Evolutionary conservation across 2,888 invertebrate species (phyloP).

Genomic region (Cacoxenus indagator): DNA sequence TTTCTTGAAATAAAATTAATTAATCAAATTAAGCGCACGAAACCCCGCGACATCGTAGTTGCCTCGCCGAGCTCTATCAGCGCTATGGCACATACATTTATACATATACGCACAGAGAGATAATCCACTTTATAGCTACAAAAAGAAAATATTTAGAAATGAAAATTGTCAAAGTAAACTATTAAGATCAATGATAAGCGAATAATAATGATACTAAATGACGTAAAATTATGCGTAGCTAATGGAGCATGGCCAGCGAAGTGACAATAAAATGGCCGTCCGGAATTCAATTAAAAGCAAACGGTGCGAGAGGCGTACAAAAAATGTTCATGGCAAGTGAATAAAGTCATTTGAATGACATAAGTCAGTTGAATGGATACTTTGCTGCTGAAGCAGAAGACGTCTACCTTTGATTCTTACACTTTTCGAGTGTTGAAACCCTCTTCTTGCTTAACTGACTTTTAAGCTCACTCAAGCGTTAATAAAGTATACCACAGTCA

Average conservation of each 20-base stretch:
- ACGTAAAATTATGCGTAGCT: conserved; percentile 51
- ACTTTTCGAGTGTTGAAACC: neutral
- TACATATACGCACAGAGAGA: neutral
- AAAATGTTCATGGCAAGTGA: neutral
- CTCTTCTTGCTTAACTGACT: neutral
- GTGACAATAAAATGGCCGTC: conserved; percentile 11
- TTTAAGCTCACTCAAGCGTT: conserved; percentile 47
- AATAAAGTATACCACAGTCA: conserved; percentile 37
- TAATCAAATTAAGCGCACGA: conserved; percentile 51
- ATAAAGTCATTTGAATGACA: conserved; percentile 6
- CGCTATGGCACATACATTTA: neutral
- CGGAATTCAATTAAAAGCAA: conserved; percentile 45
- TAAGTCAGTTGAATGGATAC: neutral
- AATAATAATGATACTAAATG: conserved; percentile 56
- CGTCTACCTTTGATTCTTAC: neutral
- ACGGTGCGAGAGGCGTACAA: neutral
- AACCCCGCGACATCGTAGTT: neutral
- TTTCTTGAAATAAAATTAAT: conserved; percentile 45
- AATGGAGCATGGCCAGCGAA: conserved; percentile 33
- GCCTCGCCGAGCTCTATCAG: neutral
- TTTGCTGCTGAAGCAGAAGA: neutral
- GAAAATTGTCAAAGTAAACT: conserved; percentile 51
- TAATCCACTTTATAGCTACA: conserved; percentile 18
- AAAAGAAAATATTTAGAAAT: conserved; percentile 15
- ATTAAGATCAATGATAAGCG: conserved; percentile 57